phyloP scores from a whole-genome alignment of 2,113 vertebrate species.

The Apodemus speciosus region DNA sequence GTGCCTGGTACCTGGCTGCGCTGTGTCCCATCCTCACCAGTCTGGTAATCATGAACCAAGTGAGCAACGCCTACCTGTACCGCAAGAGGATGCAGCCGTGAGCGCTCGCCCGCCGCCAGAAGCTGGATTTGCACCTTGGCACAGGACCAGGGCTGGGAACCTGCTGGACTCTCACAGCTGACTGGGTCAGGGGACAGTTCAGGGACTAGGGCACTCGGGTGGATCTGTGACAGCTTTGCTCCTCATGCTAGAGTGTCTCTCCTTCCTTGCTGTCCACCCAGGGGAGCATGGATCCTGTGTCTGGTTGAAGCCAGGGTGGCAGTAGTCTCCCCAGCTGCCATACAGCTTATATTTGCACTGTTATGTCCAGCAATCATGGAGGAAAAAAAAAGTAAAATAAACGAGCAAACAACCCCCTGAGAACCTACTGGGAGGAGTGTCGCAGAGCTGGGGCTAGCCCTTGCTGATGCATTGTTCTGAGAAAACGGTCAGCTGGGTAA shows the following conservation, averaged over 20 bases:
- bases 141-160: background rate
- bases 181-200: background rate
- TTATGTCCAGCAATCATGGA: conserved; percentile 53
- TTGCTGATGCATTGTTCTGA: background rate
- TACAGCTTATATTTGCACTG: conserved; percentile 5
- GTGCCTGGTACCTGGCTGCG: conserved; percentile 90
- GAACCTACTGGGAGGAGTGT: conserved; percentile 28
- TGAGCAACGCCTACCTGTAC: conserved; percentile 93
- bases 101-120: conserved; percentile 62
- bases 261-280: background rate
- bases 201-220: background rate
- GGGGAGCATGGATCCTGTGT: conserved; percentile 15
- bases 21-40: conserved; percentile 90
- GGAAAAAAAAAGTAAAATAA: conserved; percentile 49
- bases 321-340: conserved; percentile 16
- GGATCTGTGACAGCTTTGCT: background rate
- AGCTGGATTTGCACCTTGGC: conserved; percentile 20
- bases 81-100: conserved; percentile 93
- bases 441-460: background rate
- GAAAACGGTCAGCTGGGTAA: background rate
- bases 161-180: conserved; percentile 13
- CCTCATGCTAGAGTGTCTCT: background rate
- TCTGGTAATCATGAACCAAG: conserved; percentile 95
- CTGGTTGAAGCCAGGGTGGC: conserved; percentile 26
- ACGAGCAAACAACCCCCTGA: conserved; percentile 3